Evolutionary conservation across 2,113 vertebrate species (phyloP).

Genomic region (Caracal caracal): DNA sequence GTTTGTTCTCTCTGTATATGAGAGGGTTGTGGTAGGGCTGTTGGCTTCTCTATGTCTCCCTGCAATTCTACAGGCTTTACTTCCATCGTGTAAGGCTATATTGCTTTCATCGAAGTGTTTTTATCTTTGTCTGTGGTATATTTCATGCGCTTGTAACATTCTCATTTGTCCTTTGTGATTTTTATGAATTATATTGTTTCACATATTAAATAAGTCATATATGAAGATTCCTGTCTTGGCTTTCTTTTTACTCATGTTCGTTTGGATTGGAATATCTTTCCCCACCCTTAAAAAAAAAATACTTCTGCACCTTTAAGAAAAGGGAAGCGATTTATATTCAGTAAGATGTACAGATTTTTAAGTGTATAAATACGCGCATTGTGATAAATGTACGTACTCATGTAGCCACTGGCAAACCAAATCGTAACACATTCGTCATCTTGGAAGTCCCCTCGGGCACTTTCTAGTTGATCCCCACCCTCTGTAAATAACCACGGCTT

Average conservation of each 20-base stretch:
- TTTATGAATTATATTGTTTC: not conserved
- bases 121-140: not conserved
- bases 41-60: not conserved
- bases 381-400: not conserved
- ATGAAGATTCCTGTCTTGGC: not conserved
- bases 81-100: not conserved
- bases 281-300: not conserved
- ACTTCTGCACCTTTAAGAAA: not conserved
- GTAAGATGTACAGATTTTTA: not conserved
- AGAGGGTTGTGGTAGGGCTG: fast-evolving
- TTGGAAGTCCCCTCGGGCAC: too few species aligned
- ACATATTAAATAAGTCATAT: not conserved
- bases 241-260: not conserved
- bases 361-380: not conserved
- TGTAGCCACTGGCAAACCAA: too few species aligned
- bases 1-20: not conserved
- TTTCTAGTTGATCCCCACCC: not conserved
- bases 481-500: not conserved
- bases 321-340: not conserved
- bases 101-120: too few species aligned
- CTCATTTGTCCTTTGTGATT: not conserved
- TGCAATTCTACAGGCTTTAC: fast-evolving
- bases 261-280: not conserved
- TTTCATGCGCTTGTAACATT: not conserved
- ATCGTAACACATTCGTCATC: not conserved